phyloP scores from a whole-genome alignment of 2,113 vertebrate genomes.

The Rhinogobius similis region DNA sequence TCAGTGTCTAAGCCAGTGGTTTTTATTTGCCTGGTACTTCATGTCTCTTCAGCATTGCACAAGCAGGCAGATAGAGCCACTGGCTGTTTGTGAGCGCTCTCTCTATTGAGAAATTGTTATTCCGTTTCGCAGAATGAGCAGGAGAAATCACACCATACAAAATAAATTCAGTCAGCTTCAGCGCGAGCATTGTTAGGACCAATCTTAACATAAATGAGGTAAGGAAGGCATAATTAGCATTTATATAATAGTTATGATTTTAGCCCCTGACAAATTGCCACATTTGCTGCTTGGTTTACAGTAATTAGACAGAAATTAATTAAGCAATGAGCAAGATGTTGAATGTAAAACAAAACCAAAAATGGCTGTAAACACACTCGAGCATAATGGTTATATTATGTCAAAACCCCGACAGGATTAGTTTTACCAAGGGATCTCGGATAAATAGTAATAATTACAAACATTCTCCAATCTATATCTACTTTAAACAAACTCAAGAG shows the following conservation, averaged over 20 bases:
- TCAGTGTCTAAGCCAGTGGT: conserved; percentile 9
- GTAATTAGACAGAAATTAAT: conserved; percentile 3
- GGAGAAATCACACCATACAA: not conserved
- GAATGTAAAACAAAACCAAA: not conserved
- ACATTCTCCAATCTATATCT: no score
- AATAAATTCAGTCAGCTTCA: conserved; percentile 7
- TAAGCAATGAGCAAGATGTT: not conserved
- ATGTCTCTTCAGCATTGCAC: conserved; percentile 5
- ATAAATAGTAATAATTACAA: no score
- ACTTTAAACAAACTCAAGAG: no score
- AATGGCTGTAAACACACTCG: not conserved
- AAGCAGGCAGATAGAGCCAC: conserved; percentile 1
- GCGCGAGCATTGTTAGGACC: not conserved
- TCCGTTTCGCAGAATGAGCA: not conserved
- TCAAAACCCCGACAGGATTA: no score
- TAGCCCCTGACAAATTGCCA: not conserved
- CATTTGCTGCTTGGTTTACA: not conserved
- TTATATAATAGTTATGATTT: conserved; percentile 4
- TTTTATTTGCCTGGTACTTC: not conserved
- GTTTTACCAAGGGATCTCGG: no score
- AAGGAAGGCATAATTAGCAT: not conserved
- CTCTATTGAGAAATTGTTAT: not conserved
- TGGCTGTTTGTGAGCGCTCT: not conserved
- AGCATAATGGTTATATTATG: not conserved
- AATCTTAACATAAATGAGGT: not conserved